These are phyloP conservation scores for Halcyon smyrnensis DNA, from an alignment of 2,797 vertebrate genomes.

Conservation along the genomic window DNA sequence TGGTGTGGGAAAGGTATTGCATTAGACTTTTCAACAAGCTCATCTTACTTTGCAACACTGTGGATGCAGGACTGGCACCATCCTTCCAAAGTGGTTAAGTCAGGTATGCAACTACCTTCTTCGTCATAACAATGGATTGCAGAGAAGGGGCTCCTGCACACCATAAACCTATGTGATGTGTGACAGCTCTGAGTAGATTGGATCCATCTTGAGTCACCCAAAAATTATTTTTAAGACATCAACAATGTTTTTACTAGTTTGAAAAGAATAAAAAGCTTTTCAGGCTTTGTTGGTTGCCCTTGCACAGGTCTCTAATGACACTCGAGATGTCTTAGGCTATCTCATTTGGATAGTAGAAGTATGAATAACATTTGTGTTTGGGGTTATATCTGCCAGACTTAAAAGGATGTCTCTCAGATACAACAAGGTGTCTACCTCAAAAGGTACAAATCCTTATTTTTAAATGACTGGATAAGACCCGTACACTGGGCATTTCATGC, in stretches of 20 bases:
- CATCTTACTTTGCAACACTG: neutral
- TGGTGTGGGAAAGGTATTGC: neutral
- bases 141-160: neutral
- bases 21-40: neutral
- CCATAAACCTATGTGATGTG: neutral
- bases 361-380: neutral
- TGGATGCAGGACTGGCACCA: neutral
- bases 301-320: neutral
- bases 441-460: neutral
- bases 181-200: neutral
- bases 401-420: neutral
- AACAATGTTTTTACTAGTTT: neutral
- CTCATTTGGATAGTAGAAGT: neutral
- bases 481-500: neutral
- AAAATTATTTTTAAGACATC: neutral
- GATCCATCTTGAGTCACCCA: neutral
- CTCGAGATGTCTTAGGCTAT: neutral
- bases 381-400: neutral
- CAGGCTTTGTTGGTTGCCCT: neutral
- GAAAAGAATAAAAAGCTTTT: neutral
- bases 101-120: neutral
- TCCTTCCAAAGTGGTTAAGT: neutral
- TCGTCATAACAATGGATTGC: neutral
- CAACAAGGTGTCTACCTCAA: neutral
- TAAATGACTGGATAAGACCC: neutral